These are phyloP conservation scores for Bibio marci DNA, from an alignment of 2,888 invertebrate genomes.

Conservation along the genomic window DNA sequence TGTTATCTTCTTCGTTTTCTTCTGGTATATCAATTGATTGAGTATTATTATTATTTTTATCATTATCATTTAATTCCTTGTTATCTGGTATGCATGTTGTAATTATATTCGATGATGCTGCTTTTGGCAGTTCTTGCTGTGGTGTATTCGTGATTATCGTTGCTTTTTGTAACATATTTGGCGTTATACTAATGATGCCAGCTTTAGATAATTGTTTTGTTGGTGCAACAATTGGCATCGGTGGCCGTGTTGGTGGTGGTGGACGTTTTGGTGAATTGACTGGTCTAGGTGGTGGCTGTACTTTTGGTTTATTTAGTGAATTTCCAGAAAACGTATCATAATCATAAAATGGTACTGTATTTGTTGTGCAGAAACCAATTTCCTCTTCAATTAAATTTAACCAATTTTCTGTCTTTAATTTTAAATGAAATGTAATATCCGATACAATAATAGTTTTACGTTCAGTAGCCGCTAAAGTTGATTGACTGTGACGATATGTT, in stretches of 20 bases:
- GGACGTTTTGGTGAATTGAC: constrained; percentile 20
- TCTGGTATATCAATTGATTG: background rate
- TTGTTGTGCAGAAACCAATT: constrained; percentile 67
- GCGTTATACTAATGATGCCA: constrained; percentile 34
- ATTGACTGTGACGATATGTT: constrained; percentile 79
- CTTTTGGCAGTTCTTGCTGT: background rate
- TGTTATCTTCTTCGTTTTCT: background rate
- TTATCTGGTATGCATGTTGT: constrained; percentile 22
- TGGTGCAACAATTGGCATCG: constrained; percentile 33
- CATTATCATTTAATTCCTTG: constrained; percentile 36
- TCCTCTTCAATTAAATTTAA: constrained; percentile 63
- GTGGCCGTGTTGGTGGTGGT: constrained; percentile 34
- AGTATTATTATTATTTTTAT: constrained; percentile 15
- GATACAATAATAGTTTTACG: constrained; percentile 41
- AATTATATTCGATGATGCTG: constrained; percentile 2
- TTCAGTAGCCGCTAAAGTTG: constrained; percentile 58
- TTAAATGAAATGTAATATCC: constrained; percentile 47
- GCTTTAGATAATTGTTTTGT: constrained; percentile 29
- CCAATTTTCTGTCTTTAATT: constrained; percentile 77
- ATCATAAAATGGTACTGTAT: constrained; percentile 59
- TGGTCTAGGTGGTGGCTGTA: constrained; percentile 29
- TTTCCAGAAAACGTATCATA: constrained; percentile 13
- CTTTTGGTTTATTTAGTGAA: constrained; percentile 25
- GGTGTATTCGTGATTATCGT: constrained; percentile 1
- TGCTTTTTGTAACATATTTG: constrained; percentile 24